phyloP scores from a whole-genome alignment of 1,140 invertebrate species.

The Macrobrachium nipponense region DNA sequence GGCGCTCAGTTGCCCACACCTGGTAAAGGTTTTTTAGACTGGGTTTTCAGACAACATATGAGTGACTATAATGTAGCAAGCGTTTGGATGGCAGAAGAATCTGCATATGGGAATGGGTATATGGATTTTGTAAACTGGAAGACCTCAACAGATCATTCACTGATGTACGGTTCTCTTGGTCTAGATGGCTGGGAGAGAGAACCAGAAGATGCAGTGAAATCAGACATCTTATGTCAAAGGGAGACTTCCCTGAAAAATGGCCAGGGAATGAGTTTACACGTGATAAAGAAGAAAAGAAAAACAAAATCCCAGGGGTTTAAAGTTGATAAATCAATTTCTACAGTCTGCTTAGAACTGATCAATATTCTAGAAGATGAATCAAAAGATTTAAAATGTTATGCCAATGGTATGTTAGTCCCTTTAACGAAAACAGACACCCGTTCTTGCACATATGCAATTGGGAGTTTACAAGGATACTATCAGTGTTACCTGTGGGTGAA shows the following conservation, averaged over 20 bases:
- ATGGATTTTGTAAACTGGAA: conserved; percentile 36
- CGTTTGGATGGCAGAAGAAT: conserved; percentile 44
- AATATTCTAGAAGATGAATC: background rate
- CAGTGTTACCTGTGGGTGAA: conserved; percentile 39
- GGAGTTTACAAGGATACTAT: background rate
- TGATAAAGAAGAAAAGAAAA: background rate
- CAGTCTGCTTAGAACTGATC: background rate
- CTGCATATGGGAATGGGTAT: background rate
- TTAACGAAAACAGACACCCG: background rate
- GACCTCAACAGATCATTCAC: background rate
- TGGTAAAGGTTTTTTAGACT: conserved; percentile 46
- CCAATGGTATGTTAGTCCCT: background rate
- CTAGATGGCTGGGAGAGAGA: conserved; percentile 25
- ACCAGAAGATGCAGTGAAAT: background rate
- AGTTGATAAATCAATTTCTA: no score
- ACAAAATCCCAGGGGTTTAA: no score
- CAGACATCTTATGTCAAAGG: conserved; percentile 32
- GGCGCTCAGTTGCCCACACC: conserved; percentile 37
- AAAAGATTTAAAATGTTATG: background rate
- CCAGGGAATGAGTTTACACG: background rate
- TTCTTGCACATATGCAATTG: background rate
- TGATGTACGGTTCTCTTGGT: background rate
- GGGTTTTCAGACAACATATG: conserved; percentile 34
- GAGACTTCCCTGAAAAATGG: background rate
- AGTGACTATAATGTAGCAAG: background rate